A percentile compares a stretch with the other conserved stretches of the same genome.
phyloP scores from a whole-genome alignment of 2,113 vertebrate species.

The Mohoua ochrocephala region DNA sequence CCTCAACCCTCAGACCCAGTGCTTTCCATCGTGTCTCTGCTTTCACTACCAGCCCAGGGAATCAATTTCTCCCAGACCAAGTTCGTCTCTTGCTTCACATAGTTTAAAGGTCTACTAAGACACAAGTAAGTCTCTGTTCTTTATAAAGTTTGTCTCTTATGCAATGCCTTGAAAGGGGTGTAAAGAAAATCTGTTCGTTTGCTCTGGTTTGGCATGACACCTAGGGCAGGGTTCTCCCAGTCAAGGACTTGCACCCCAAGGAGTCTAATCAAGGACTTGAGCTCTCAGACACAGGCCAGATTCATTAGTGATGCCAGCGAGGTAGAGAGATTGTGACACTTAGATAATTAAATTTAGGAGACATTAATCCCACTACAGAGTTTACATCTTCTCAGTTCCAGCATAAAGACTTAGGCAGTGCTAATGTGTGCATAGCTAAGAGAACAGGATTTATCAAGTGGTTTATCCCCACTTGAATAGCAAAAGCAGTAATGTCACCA shows the following conservation, averaged over 20 bases:
- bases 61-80: neutral
- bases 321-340: neutral
- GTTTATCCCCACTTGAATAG: neutral
- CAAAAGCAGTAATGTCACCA: neutral
- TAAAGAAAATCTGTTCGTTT: neutral
- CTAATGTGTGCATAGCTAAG: neutral
- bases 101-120: neutral
- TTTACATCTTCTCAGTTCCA: neutral
- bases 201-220: neutral
- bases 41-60: neutral
- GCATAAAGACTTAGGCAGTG: neutral
- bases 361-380: neutral
- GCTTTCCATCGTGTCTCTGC: accelerated
- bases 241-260: neutral
- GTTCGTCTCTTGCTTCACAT: neutral
- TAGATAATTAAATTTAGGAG: neutral
- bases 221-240: neutral
- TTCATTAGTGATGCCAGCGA: neutral
- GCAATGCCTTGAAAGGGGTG: neutral
- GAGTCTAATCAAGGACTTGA: neutral
- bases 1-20: neutral
- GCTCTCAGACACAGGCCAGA: neutral
- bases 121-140: neutral
- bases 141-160: neutral
- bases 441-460: neutral